Evolutionary conservation across 2,797 vertebrate species (phyloP).

Genomic region (Enoplosus armatus): DNA sequence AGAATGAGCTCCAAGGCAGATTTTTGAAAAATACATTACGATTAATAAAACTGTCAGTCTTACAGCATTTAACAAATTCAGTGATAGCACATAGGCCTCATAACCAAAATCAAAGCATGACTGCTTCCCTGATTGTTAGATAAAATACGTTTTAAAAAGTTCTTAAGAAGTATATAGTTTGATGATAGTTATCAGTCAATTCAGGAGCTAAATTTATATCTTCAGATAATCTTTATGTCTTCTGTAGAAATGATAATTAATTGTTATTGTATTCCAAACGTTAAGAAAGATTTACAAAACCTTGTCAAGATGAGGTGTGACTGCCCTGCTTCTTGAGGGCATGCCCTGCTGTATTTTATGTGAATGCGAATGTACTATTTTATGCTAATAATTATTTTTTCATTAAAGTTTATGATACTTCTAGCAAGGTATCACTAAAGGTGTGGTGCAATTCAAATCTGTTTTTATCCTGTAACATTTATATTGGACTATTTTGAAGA

Average conservation of each 20-base stretch:
- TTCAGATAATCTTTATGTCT: background rate
- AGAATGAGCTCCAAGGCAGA: background rate
- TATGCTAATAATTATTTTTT: too few relatives aligned
- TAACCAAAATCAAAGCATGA: background rate
- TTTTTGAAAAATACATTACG: background rate
- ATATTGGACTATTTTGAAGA: too few relatives aligned
- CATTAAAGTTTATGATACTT: background rate
- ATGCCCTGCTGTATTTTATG: conserved; percentile 1
- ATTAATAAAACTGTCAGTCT: background rate
- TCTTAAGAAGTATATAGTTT: background rate
- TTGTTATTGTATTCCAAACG: background rate
- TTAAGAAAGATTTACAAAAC: background rate
- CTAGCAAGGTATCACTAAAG: background rate
- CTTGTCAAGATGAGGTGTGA: background rate
- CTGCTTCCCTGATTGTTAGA: background rate
- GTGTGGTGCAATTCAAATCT: background rate
- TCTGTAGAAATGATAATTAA: background rate
- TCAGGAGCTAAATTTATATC: too few relatives aligned
- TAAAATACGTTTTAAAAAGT: background rate
- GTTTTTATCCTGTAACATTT: too few relatives aligned
- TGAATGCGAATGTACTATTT: too few relatives aligned
- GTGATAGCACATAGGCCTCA: background rate
- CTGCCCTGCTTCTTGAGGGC: background rate
- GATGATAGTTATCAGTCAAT: background rate
- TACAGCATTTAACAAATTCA: background rate